Conservation (phyloP, 2,797 vertebrate genomes). For the Catamblyrhynchus diadema region DNA sequence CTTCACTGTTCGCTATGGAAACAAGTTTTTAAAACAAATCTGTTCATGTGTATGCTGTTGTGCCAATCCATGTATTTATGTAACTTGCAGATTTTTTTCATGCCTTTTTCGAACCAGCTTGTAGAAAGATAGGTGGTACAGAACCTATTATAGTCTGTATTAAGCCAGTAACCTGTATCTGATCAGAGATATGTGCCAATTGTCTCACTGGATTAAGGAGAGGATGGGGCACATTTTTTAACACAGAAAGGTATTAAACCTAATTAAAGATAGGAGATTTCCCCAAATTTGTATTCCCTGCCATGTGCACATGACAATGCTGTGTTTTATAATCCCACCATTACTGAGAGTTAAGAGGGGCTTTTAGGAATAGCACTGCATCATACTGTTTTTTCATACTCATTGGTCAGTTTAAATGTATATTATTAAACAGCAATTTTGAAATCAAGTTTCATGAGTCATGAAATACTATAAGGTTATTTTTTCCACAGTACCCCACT, state of each 20-base stretch:
- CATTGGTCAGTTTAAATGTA: neutral
- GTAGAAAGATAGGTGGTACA: neutral
- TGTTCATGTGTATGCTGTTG: neutral
- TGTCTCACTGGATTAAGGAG: neutral
- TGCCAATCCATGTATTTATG: neutral
- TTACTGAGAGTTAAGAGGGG: neutral
- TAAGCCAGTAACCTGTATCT: neutral
- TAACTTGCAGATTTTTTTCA: neutral
- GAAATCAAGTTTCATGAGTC: neutral
- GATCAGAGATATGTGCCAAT: neutral
- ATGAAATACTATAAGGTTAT: neutral
- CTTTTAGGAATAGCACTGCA: neutral
- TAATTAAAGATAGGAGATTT: neutral
- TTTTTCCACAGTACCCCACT: neutral
- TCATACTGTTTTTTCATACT: neutral
- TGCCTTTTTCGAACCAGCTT: neutral
- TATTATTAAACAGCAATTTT: neutral
- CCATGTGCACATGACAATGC: neutral
- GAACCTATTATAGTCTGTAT: neutral
- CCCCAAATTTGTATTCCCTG: neutral
- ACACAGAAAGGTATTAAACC: neutral
- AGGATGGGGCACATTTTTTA: neutral
- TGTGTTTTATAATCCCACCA: neutral
- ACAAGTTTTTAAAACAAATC: neutral
- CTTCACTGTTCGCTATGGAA: neutral